phyloP scores from a whole-genome alignment of 2,113 vertebrate genomes.

The Oreochromis spilurus region DNA sequence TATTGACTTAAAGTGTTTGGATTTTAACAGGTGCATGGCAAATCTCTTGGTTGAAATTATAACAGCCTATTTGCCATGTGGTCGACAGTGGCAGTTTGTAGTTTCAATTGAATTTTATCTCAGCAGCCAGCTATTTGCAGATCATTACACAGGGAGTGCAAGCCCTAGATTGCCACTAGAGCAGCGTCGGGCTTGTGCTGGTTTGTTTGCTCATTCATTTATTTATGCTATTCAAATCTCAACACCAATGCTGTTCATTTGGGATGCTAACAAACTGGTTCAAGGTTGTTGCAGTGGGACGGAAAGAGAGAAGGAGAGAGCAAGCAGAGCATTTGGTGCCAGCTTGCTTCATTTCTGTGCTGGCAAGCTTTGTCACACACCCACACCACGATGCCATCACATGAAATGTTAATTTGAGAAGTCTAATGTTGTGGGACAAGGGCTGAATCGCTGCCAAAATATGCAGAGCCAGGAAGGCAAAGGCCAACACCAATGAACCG shows the following conservation, averaged over 20 bases:
- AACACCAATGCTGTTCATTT: slow-evolving; percentile 49
- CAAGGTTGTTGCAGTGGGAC: slow-evolving; percentile 54
- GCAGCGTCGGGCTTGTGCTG: slow-evolving; percentile 30
- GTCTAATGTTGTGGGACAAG: slow-evolving; percentile 42
- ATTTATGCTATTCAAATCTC: slow-evolving; percentile 70
- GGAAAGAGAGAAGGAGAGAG: not conserved
- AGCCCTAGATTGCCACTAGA: slow-evolving; percentile 56
- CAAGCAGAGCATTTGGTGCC: slow-evolving; percentile 18
- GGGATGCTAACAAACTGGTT: slow-evolving; percentile 65
- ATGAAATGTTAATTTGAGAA: slow-evolving; percentile 63
- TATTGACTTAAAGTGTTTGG: slow-evolving; percentile 43
- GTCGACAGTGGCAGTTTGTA: slow-evolving; percentile 40
- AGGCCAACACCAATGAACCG: slow-evolving; percentile 28
- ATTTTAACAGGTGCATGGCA: slow-evolving; percentile 41
- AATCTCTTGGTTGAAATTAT: slow-evolving; percentile 35
- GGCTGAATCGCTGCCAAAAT: slow-evolving; percentile 45
- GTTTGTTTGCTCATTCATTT: slow-evolving; percentile 70
- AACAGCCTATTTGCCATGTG: slow-evolving; percentile 54
- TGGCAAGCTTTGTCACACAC: slow-evolving; percentile 40
- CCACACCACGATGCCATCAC: slow-evolving; percentile 31
- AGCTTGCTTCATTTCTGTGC: slow-evolving; percentile 51
- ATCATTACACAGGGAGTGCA: slow-evolving; percentile 60
- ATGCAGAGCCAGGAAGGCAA: slow-evolving; percentile 13
- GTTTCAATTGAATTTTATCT: slow-evolving; percentile 68
- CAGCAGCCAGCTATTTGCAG: slow-evolving; percentile 68